Base-by-base conservation (phyloP, 1,140 invertebrate genomes). In the Plutomurus gul region DNA sequence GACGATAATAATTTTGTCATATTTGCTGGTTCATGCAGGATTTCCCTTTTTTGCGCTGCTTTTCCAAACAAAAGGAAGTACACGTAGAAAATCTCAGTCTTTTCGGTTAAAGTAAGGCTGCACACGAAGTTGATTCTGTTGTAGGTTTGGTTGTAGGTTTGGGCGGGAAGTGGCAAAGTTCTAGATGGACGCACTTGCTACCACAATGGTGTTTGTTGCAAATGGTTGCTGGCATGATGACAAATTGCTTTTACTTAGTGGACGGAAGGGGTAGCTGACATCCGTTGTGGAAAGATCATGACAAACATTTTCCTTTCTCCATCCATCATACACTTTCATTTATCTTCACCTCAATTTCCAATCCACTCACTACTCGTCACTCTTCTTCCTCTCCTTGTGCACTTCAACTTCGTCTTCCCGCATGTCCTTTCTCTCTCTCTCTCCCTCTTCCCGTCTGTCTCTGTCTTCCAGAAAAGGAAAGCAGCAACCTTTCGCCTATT, bases 281-380 rank as follows among this genome's bases (percentile, higher is more conserved):
- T 72, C 70, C 70, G 70, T 72, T 72, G 70, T 72, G 70, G 70
- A 72, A 72, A 72, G 70, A 72, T 72, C 70, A 72, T 72, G 70
- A 72, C 70, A 72, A 72, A 72, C 70, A 72, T 72, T 72, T 46
- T 72, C 70, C 39, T 72, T 46, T 39, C 36, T 72, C 70, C 36
- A 72, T 72, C 70, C 37, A 72, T 72, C 70, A 72, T 65, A 65
- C 56, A 65, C 56, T 33, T 65, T 30, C 56, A 65, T 65, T 65
- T 65, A 65, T 65, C 56, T 65, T 65, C 27, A 56, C 16, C 56
- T 65, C 56, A 36, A 65, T 65, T 30, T 30, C 16, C 56, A 11
- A 65, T 18, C n/a, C 43, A 47, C 3, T 6, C 1, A 33, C 16
- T 30, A 13, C 11, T n/a, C 56, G 11, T 8, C 46, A 49, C 46